Evolutionary conservation across 2,113 vertebrate species (phyloP), one percentile per base, ranked within the genome.

Genomic region (Harpagus bidentatus): DNA sequence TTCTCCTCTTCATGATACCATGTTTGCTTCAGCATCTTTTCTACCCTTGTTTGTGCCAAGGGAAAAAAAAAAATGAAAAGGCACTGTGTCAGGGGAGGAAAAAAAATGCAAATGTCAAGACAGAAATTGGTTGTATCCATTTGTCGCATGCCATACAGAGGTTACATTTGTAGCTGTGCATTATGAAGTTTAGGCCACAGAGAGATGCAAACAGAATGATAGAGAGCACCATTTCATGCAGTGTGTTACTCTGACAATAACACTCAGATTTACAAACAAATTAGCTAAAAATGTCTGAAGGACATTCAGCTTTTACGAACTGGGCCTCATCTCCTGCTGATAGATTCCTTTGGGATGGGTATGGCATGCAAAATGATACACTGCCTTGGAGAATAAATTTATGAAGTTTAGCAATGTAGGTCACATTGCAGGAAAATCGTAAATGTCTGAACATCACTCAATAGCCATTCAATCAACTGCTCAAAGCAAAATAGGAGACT

Each of bases 181-280:
- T 92, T 85, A 71, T 84, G 91, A 95, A 94, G 89, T 61, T 86
- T 42, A 91, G 91, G 82, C 93, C 95, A 80, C 66, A 92, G 77
- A 95, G 76, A 92, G 71, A 80, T 25, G 62, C 76, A 88, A 95
- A 88, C 38, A 96, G 88, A 74, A 93, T 94, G 92, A 97, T 16
- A 59, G 91, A 95, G 97, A 96, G 91, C 69, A 76, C 62, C 50
- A 40, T 91, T 95, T 86, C 88, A 70, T 91, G 82, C 82, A 83
- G 87, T 83, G 18, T 93, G 87, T 95, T 97, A 85, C 88, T 88
- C 91, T 96, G 95, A 97, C 96, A 96, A 90, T 96, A 98, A 90
- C 86, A 91, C 81, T 96, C 93, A 93, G 94, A 97, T 98, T 97
- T 97, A 97, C 96, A 98, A 98, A 97, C 97, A 98, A 98, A 98